Evolutionary conservation across 2,888 invertebrate genomes (phyloP).

Genomic region (Drosophila mercatorum): DNA sequence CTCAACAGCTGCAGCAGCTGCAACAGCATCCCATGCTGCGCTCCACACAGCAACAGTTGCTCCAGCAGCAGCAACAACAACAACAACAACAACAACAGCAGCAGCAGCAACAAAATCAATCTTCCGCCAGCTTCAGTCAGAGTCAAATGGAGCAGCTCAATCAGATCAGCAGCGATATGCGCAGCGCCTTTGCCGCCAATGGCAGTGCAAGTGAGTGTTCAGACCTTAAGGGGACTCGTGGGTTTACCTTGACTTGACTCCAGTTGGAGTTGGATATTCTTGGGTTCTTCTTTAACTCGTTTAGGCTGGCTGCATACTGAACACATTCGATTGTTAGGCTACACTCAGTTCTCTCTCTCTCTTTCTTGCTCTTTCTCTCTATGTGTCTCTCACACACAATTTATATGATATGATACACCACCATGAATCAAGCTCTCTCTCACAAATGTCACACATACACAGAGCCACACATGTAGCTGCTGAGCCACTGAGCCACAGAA

Average conservation of each 20-base stretch:
- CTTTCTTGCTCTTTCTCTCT: background rate
- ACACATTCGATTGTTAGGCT: constrained; percentile 26
- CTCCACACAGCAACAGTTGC: constrained; percentile 56
- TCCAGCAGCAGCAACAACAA: constrained; percentile 53
- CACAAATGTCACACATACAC: constrained; percentile 14
- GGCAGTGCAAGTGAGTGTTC: constrained; percentile 83
- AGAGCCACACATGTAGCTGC: constrained; percentile 17
- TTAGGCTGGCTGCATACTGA: constrained; percentile 32
- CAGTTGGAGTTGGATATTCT: background rate
- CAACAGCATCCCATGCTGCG: constrained; percentile 60
- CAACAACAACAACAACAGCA: constrained; percentile 56
- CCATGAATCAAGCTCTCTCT: constrained; percentile 7
- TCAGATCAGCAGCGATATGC: constrained; percentile 81
- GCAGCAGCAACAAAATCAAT: constrained; percentile 58
- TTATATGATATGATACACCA: constrained; percentile 21
- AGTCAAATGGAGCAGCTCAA: constrained; percentile 79
- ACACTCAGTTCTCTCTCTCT: constrained; percentile 10
- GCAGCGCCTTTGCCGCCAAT: constrained; percentile 79
- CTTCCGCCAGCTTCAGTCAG: constrained; percentile 72
- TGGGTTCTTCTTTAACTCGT: constrained; percentile 8
- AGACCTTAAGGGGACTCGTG: background rate
- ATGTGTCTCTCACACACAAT: background rate
- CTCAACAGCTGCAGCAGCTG: constrained; percentile 78
- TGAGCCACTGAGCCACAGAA: constrained; percentile 10
- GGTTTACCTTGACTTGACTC: background rate